Base-by-base conservation (phyloP, 2,113 vertebrate genomes). In the Corythoichthys haematopterus region DNA sequence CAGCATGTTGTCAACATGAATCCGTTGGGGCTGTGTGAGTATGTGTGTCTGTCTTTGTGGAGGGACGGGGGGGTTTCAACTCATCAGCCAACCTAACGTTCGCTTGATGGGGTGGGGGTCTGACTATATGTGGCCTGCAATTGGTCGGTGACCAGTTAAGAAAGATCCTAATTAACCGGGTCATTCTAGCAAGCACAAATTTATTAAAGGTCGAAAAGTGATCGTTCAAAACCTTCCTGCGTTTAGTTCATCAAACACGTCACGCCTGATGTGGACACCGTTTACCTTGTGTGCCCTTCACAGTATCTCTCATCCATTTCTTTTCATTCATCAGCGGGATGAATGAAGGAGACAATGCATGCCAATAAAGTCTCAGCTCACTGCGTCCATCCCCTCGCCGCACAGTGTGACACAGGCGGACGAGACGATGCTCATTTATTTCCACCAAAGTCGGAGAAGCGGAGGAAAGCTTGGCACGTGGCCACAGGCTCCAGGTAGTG, bases 241-340 rank as follows among this genome's bases (percentile, higher is more conserved):
- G 33, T 2, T 15, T 14, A 15, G 35, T 58, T 58, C 56, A 59
- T 59, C 35, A 38, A 12, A n/a, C 6, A 56, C 66, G 72, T 62
- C 57, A 62, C 14, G 3, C 11, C 71, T 36, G 70, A 72, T 40
- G 67, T 75, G 77, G 69, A 67, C 68, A 12, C 6, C 0, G 69
- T 77, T 28, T 75, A 75, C 76, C 82, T 76, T 38, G 67, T 63
- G 9, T 46, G 85, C 78, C 85, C 85, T 87, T 88, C 85, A 86
- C 74, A 65, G 9, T 83, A 67, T 74, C 76, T 76, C 78, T 67
- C 80, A 69, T 74, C 79, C 76, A 72, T 80, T 65, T 64, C 71
- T 71, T 70, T 79, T 81, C 69, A 71, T 87, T 81, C 78, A 70
- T 69, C 79, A 40, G 66, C 60, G 48, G 48, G 63, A 71, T 72